phyloP scores from a whole-genome alignment of 2,113 vertebrate species.

The Leptodactylus fuscus region DNA sequence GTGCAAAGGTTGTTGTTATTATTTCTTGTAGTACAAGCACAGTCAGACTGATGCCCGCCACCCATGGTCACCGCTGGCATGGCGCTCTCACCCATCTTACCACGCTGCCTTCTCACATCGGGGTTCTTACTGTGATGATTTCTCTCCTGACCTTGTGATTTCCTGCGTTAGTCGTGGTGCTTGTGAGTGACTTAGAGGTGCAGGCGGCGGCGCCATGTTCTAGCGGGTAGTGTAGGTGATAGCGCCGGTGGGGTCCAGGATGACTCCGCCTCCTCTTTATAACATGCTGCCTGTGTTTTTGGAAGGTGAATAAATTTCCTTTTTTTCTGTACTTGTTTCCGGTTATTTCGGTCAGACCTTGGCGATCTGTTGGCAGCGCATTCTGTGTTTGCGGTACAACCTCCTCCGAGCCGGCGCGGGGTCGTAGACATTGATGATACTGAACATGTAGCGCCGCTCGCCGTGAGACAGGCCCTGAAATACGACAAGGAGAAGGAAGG shows the following conservation, averaged over 20 bases:
- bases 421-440: conserved; percentile 26
- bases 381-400: conserved; percentile 13
- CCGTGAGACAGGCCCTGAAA: conserved; percentile 17
- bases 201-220: too few relatives aligned
- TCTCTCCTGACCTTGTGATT: too few relatives aligned
- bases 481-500: background rate
- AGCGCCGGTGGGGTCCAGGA: background rate
- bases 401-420: background rate
- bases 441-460: conserved; percentile 34
- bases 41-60: too few relatives aligned
- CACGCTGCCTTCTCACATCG: background rate
- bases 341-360: background rate
- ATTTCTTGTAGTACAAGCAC: too few relatives aligned
- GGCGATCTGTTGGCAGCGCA: background rate
- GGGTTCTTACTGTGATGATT: background rate
- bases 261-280: background rate
- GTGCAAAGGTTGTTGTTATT: too few relatives aligned
- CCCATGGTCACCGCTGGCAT: background rate
- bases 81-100: background rate
- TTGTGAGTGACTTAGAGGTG: too few relatives aligned
- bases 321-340: background rate
- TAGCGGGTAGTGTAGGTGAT: too few relatives aligned
- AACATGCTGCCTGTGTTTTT: conserved; percentile 2
- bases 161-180: background rate
- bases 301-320: background rate